Base-by-base conservation (phyloP, 1,140 invertebrate species). In the Conopomorpha cramerella region DNA sequence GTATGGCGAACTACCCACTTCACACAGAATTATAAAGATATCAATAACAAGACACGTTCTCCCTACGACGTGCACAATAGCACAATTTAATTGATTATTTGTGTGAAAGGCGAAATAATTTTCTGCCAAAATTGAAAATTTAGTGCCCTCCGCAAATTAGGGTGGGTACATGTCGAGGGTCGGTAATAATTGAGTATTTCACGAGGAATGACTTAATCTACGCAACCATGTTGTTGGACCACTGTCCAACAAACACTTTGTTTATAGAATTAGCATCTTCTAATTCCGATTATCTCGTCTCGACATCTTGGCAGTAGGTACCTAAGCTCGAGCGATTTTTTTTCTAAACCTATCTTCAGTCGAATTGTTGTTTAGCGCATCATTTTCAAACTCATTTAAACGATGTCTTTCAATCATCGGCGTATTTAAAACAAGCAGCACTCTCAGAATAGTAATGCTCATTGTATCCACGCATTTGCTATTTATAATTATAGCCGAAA, bases 401-500 rank as follows among this genome's bases (percentile, higher is more conserved):
- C 39, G 47, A 40, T 46, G 51, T 53, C 39, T 40, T 59, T 60
- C 58, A 53, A 56, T 60, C 45, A 52, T 58, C 48, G 39, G 41
- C 47, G 50, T 42, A 54, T 56, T 62, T 58, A 58, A 67, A 65
- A 68, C 51, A 56, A 60, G 43, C 53, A 40, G 46, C 59, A 59
- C 67, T 67, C 61, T 61, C 27, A 45, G 59, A 67, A 70, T 62
- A 68, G 43, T 50, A 58, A 65, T 67, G 58, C 59, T 49, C 43
- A 62, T 70, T 73, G 57, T 66, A 67, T 63, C 55, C 53, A 67
- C 50, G 55, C 60, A 52, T 57, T 62, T 58, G 65, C 65, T 70
- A 72, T 70, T 67, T 67, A 70, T 70, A 65, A 72, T 68, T 68
- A 67, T 55, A 55, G 58, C 50, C 58, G 59, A 49, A 55, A 61